Base-by-base conservation (phyloP, 2,113 vertebrate genomes). In the Serilophus lunatus region DNA sequence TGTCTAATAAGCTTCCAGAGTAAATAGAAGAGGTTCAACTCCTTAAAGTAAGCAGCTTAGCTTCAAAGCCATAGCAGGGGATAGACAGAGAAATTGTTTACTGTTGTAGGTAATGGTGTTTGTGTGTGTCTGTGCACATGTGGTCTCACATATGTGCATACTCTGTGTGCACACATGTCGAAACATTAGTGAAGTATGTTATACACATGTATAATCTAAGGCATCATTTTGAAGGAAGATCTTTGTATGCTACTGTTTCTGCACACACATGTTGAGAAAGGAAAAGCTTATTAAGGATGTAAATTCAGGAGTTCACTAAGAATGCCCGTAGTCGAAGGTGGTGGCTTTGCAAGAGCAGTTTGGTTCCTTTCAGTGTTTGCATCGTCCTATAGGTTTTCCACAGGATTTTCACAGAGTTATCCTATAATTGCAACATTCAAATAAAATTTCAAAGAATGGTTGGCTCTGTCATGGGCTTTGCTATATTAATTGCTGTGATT, bases 21-120 rank as follows among this genome's bases (percentile, higher is more conserved):
- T 78, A 89, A 79, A 64, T 22, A 69, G 65, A 72, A 65, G 79
- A 56, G 47, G 35, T 91, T 90, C 75, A 77, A 45, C 29, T 94
- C 68, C 60, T 85, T 69, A 35, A 84, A 79, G 70, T 93, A 96
- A 96, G 71, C 85, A 71, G 90, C 85, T 96, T 95, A 94, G 14
- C 71, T 90, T 93, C 66, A 92, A 76, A 95, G 77, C 65, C 0
- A 1, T 44, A 50, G 80, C 35, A 86, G 44, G 45, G 23, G 20
- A 40, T 82, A 60, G 83, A 64, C 1, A 13, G 36, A 57, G 68
- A 49, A 57, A 38, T 56, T 5, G 4, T 82, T 92, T 63, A 42
- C 20, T 77, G 57, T 71, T n/a, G 42, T 76, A 44, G 53, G 68
- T 59, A 19, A 7, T 40, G 51, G 29, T 71, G 54, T 36, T 35